These are phyloP conservation scores for Epizoanthus fatuus DNA, from an alignment of 92 coral and sea anemone species.

Conservation along the genomic window DNA sequence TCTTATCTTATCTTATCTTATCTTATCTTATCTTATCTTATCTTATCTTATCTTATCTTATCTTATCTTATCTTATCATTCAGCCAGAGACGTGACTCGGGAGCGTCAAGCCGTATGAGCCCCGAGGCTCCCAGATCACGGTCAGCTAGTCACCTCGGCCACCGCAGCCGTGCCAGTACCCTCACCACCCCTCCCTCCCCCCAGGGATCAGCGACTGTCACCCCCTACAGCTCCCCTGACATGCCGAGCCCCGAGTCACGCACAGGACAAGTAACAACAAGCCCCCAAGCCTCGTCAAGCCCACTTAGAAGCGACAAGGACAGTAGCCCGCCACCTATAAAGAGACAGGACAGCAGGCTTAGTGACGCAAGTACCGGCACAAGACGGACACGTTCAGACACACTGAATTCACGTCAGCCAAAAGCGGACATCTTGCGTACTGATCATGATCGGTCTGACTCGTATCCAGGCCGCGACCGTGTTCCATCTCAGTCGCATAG, in stretches of 20 bases:
- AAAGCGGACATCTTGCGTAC: slow-evolving; percentile 63
- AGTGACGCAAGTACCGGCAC: slow-evolving; percentile 59
- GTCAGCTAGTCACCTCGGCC: slow-evolving; percentile 77
- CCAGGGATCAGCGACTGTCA: slow-evolving; percentile 48
- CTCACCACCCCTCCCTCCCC: slow-evolving; percentile 46
- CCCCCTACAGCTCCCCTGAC: slow-evolving; percentile 72
- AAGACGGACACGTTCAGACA: slow-evolving; percentile 66
- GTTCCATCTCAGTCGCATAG: slow-evolving; percentile 38
- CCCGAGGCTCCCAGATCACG: slow-evolving; percentile 76
- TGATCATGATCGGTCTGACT: slow-evolving; percentile 56
- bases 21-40: not conserved
- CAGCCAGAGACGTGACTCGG: slow-evolving; percentile 66
- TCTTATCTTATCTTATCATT: not conserved
- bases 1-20: not conserved
- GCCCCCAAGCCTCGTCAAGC: slow-evolving; percentile 76
- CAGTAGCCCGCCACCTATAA: slow-evolving; percentile 58
- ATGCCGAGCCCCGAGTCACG: slow-evolving; percentile 73
- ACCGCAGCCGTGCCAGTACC: slow-evolving; percentile 68
- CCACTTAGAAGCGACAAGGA: slow-evolving; percentile 57
- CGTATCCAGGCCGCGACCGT: slow-evolving; percentile 41
- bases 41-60: not conserved
- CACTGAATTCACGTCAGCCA: slow-evolving; percentile 66
- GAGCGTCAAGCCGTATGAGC: slow-evolving; percentile 49
- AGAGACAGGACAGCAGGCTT: slow-evolving; percentile 63
- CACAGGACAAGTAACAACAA: slow-evolving; percentile 49